Base-by-base conservation (phyloP, 2,888 invertebrate genomes). In the Drosophila lutescens region DNA sequence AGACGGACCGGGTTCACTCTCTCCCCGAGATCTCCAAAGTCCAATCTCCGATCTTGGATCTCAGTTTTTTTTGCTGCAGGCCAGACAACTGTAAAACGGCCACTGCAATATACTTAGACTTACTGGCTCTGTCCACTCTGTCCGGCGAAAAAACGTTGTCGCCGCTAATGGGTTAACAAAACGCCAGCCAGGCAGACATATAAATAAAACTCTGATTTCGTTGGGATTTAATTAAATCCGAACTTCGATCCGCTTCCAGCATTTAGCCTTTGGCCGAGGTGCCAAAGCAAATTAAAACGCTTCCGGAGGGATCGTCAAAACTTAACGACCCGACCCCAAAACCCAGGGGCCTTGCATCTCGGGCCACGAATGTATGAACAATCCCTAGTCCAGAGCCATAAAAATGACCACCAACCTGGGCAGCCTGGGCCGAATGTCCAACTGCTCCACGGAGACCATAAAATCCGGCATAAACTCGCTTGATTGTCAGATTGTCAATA, bases 11-110 rank as follows among this genome's bases (percentile, higher is more conserved):
- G 23, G 23, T 23, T 23, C 23, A 34, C 67, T 36, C 65, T 23
- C 7, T 53, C 9, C 63, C 34, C 46, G 15, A 4, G 15, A 4
- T 17, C 34, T 7, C 41, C 17, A 34, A 34, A 34, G 34, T 34
- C 34, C 34, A 12, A 34, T 13, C 34, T 34, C 0, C 12, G 34
- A 12, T 34, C 34, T 34, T 34, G 34, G 6, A 6, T 10, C 44
- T 41, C 15, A 17, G 23, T 67, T 13, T 15, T 34, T 43, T 51
- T 51, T 30, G 68, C 73, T 77, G 36, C 82, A 67, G 80, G 80
- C 80, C 89, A 88, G 78, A 46, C 87, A 84, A 84, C 84, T 86
- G 84, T 84, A 88, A 84, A 84, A 69, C 66, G 66, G 61, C 73
- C 47, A 65, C 56, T 47, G 46, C 63, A 17, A 56, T 54, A 56